Evolutionary conservation across 2,797 vertebrate species (phyloP), one percentile per base, ranked within the genome.

Genomic region (Odontamblyopus lacepedii): DNA sequence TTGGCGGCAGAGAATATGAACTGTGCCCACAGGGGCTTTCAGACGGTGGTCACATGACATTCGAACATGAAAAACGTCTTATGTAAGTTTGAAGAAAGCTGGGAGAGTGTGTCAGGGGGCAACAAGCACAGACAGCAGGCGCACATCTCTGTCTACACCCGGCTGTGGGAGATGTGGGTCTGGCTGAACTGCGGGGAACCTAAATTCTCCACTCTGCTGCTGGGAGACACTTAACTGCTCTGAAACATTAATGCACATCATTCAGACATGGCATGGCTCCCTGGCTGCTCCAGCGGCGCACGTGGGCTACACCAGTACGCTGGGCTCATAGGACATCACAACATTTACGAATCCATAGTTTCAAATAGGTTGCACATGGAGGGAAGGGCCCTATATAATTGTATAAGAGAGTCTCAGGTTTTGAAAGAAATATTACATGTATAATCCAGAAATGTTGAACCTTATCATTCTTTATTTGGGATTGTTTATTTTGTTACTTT

Each of bases 161-260:
- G 44, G 44, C 78, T 75, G 78, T 75, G 63, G 44, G 44, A 48
- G 29, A 75, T 77, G 74, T 76, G 78, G 78, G 73, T 76, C 32
- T 30, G 26, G 41, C 23, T 12, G 38, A 74, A 67, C 77, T 62
- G 30, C 71, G 2, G 71, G 67, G 74, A 84, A 29, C 74, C 48
- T 50, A 72, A 86, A 80, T 18, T 13, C 15, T 30, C 65, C 50
- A 67, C 32, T 35, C 59, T 59, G 6, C 60, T 75, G 70, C 76
- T 59, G 56, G 82, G 69, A 82, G 62, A 78, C 84, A 79, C 78
- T 87, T 88, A 81, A 85, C 63, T n/a, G 18, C 35, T 79, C 63
- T 91, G 76, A 85, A 92, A 86, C 81, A 82, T 88, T 89, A 65
- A 90, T 84, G 83, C 63, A 55, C 71, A 76, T 87, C 73, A 89